Conservation (phyloP, 2,888 invertebrate species). For the Nemotelus nigrinus region DNA sequence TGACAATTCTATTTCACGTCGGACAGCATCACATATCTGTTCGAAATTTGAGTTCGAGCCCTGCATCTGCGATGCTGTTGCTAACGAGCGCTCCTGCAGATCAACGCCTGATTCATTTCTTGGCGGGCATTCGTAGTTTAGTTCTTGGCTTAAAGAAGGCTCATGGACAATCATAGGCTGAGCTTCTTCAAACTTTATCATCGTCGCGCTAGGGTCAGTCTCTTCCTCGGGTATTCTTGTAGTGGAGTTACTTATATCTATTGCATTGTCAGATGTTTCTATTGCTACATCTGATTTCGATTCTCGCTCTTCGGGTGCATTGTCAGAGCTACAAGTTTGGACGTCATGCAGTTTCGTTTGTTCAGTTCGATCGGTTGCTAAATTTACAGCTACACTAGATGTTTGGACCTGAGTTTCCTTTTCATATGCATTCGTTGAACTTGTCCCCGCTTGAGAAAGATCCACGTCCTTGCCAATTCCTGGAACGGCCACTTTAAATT, state of each 20-base stretch:
- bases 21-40: neutral
- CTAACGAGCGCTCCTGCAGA: neutral
- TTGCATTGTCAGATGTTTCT: conserved; percentile 26
- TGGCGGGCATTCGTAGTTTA: neutral
- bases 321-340: neutral
- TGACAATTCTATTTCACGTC: conserved; percentile 33
- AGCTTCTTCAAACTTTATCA: conserved; percentile 32
- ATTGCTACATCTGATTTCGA: neutral
- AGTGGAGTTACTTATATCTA: neutral
- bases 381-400: conserved; percentile 33
- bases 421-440: neutral
- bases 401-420: conserved; percentile 35
- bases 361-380: conserved; percentile 7
- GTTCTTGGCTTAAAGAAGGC: conserved; percentile 44
- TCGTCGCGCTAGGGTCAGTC: neutral
- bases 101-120: conserved; percentile 20
- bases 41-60: neutral
- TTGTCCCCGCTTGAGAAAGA: neutral
- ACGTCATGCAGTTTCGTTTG: neutral
- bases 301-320: neutral
- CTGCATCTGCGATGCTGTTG: neutral
- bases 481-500: conserved; percentile 58
- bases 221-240: neutral
- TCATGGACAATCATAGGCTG: conserved; percentile 48
- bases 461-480: neutral